A percentile compares a stretch with the other conserved stretches of the same genome.
Evolutionary conservation across 2,888 invertebrate species (phyloP).

Genomic region (Subacronicta megacephala): DNA sequence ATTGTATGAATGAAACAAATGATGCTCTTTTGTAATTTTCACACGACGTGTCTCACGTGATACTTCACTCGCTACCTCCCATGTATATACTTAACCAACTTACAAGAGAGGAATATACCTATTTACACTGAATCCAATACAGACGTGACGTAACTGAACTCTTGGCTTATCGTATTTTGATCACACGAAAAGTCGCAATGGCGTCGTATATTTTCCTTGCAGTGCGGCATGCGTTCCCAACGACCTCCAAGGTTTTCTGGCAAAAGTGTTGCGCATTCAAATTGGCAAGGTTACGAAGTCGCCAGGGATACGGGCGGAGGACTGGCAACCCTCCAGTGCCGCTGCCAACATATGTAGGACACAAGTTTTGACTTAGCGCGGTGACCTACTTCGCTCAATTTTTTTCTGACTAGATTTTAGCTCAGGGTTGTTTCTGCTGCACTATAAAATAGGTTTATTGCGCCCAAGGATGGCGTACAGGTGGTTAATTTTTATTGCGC

Average conservation of each 20-base stretch:
- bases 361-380: constrained; percentile 72
- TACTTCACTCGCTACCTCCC: background rate
- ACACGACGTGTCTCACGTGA: background rate
- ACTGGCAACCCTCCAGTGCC: constrained; percentile 79
- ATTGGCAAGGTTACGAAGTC: constrained; percentile 68
- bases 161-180: constrained; percentile 26
- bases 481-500: constrained; percentile 11
- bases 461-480: constrained; percentile 11
- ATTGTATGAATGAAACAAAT: background rate
- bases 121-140: constrained; percentile 34
- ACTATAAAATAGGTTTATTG: constrained; percentile 21
- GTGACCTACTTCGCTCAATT: constrained; percentile 65
- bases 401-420: constrained; percentile 33
- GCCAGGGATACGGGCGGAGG: constrained; percentile 55
- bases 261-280: constrained; percentile 56
- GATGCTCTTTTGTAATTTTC: constrained; percentile 11
- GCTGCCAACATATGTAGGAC: constrained; percentile 78
- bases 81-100: background rate
- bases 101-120: constrained; percentile 7
- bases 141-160: constrained; percentile 27
- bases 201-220: constrained; percentile 32
- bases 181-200: constrained; percentile 34
- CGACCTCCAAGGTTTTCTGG: constrained; percentile 46
- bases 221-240: constrained; percentile 27
- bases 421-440: constrained; percentile 39